Evolutionary conservation across 2,888 invertebrate species (phyloP).

Genomic region (Acronicta leporina): DNA sequence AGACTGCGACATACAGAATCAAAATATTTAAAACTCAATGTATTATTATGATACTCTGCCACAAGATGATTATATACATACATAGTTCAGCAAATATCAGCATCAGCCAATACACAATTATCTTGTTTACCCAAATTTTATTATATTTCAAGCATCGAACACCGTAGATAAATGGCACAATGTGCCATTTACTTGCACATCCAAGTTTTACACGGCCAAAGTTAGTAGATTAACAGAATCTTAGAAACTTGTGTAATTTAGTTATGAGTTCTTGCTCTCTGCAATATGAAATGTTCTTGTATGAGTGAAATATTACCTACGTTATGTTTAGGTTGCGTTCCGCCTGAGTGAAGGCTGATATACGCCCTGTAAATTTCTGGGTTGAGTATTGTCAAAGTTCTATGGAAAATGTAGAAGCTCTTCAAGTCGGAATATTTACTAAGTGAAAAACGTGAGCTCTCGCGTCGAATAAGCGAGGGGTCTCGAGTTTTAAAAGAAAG

Average conservation of each 20-base stretch:
- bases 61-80: conserved; percentile 11
- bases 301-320: conserved; percentile 5
- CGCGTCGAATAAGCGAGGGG: too few species aligned
- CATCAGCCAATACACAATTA: conserved; percentile 31
- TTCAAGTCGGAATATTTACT: too few species aligned
- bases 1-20: too few species aligned
- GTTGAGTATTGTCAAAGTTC: too few species aligned
- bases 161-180: too few species aligned
- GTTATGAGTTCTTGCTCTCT: conserved; percentile 22
- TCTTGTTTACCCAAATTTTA: conserved; percentile 24
- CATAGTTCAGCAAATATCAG: too few species aligned
- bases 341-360: too few species aligned
- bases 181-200: conserved; percentile 23
- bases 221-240: conserved; percentile 44
- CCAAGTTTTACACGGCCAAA: conserved; percentile 24
- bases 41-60: conserved; percentile 14
- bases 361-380: neutral
- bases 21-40: too few species aligned
- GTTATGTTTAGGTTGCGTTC: neutral
- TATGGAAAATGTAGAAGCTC: too few species aligned
- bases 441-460: too few species aligned
- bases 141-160: conserved; percentile 26
- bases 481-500: too few species aligned
- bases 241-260: conserved; percentile 42
- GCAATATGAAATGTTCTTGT: conserved; percentile 26